phyloP scores from a whole-genome alignment of 1,140 invertebrate genomes.

The Sogatella furcifera region DNA sequence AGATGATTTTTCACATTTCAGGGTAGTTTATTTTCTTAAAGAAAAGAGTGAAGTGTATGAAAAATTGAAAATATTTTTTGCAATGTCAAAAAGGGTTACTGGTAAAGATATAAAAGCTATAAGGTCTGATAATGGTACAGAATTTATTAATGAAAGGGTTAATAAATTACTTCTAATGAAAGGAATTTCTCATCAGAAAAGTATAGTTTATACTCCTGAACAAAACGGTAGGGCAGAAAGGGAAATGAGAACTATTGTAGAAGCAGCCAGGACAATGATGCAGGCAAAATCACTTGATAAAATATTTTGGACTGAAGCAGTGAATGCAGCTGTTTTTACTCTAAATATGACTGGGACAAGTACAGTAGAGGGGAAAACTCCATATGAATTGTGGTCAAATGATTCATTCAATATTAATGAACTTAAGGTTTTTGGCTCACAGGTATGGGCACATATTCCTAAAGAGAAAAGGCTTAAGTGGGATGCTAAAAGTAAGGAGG shows the following conservation, averaged over 20 bases:
- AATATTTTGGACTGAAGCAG: constrained; percentile 29
- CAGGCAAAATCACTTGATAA: constrained; percentile 12
- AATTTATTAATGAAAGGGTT: constrained; percentile 11
- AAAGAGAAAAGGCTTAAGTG: constrained; percentile 30
- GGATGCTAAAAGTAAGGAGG: constrained; percentile 29
- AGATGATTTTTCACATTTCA: constrained; percentile 17
- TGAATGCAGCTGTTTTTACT: constrained; percentile 23
- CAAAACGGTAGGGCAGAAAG: constrained; percentile 29
- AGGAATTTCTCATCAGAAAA: constrained; percentile 16
- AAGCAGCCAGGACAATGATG: constrained; percentile 31
- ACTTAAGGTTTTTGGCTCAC: constrained; percentile 29
- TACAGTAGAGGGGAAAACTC: constrained; percentile 21
- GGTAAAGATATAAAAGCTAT: constrained; percentile 7
- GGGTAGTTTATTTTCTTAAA: neutral
- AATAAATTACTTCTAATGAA: neutral
- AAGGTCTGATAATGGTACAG: constrained; percentile 13
- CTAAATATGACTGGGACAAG: constrained; percentile 25
- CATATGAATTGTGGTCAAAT: constrained; percentile 29
- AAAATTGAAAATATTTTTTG: constrained; percentile 7
- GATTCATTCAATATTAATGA: constrained; percentile 16
- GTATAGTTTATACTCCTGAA: constrained; percentile 26
- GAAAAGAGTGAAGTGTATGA: constrained; percentile 18
- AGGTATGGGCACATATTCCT: constrained; percentile 28
- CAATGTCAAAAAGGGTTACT: neutral
- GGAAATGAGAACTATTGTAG: constrained; percentile 33